phyloP scores from a whole-genome alignment of 1,140 invertebrate genomes.

The Marisa cornuarietis region DNA sequence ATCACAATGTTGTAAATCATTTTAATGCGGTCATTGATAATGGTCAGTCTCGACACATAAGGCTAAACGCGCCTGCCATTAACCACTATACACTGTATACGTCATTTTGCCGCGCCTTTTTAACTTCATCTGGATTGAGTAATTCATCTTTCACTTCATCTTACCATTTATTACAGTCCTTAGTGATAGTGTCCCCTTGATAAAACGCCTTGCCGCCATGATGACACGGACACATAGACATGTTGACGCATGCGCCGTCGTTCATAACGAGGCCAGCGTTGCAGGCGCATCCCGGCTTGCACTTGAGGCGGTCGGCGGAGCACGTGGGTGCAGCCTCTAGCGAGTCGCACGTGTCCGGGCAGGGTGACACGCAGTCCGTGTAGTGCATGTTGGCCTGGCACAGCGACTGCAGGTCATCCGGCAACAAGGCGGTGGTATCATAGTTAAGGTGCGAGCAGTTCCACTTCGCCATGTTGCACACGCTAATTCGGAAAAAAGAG shows the following conservation, averaged over 20 bases:
- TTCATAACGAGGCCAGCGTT: slow-evolving; percentile 74
- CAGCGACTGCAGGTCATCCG: slow-evolving; percentile 68
- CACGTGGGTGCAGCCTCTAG: slow-evolving; percentile 73
- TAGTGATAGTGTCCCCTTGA: slow-evolving; percentile 79
- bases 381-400: slow-evolving; percentile 74
- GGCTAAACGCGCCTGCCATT: too few species aligned
- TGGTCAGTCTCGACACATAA: too few species aligned
- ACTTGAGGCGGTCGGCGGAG: slow-evolving; percentile 59
- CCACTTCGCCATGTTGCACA: slow-evolving; percentile 80
- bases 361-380: slow-evolving; percentile 76
- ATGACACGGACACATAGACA: slow-evolving; percentile 83
- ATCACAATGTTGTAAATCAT: too few species aligned
- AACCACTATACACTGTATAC: too few species aligned
- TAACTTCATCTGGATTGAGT: too few species aligned
- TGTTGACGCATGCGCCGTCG: slow-evolving; percentile 75
- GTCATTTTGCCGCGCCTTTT: too few species aligned
- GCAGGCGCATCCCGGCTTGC: slow-evolving; percentile 78
- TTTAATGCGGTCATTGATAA: too few species aligned
- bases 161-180: slow-evolving; percentile 86
- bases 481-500: slow-evolving; percentile 65
- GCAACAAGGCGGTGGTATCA: slow-evolving; percentile 64
- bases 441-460: slow-evolving; percentile 72
- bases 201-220: slow-evolving; percentile 81
- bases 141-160: background rate
- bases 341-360: slow-evolving; percentile 83